These are phyloP conservation scores for Phalacrocorax brasilianus DNA, from an alignment of 2,113 vertebrate species.

Conservation along the genomic window DNA sequence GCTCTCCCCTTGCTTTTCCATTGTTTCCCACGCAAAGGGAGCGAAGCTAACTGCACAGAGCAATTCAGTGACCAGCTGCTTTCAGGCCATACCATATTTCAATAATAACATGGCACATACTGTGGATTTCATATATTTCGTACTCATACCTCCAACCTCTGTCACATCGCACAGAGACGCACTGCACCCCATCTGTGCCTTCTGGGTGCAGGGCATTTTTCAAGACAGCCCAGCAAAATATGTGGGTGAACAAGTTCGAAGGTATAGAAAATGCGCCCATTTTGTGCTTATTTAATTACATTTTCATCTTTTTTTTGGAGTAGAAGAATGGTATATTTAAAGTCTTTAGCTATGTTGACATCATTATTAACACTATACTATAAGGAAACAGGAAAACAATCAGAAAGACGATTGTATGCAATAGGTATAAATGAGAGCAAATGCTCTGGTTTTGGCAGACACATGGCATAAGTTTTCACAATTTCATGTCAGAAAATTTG, in stretches of 20 bases:
- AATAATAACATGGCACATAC: background rate
- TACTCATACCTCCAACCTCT: background rate
- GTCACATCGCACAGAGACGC: background rate
- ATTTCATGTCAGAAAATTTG: background rate
- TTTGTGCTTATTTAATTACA: background rate
- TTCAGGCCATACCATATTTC: background rate
- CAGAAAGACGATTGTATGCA: background rate
- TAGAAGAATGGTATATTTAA: background rate
- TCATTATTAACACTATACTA: background rate
- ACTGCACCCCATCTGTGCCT: background rate
- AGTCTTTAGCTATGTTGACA: background rate
- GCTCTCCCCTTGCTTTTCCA: constrained; percentile 14
- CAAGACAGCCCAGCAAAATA: background rate
- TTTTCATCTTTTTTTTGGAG: background rate
- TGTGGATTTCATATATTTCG: background rate
- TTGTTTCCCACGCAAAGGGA: constrained; percentile 2
- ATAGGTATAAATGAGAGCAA: background rate
- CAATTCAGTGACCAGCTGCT: constrained; percentile 7
- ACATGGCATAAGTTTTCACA: background rate
- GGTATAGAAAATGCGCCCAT: background rate
- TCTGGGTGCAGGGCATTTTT: background rate
- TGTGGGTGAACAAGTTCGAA: background rate
- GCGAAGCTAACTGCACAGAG: background rate
- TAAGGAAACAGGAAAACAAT: background rate
- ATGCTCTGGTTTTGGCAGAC: background rate